phyloP scores from a whole-genome alignment of 2,113 vertebrate genomes.

The Orthonyx spaldingii region DNA sequence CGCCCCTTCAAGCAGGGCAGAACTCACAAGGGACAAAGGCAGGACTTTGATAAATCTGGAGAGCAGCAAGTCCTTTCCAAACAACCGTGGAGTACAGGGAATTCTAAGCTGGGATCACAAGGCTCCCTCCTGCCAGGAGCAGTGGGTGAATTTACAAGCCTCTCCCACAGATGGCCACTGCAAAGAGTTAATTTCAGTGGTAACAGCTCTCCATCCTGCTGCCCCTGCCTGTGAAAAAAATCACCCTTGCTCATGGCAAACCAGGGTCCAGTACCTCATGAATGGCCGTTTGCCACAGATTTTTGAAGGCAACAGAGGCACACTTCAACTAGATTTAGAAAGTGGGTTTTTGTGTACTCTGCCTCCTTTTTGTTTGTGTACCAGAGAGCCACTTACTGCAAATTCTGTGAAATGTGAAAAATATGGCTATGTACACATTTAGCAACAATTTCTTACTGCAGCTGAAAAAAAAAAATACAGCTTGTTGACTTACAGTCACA shows the following conservation, averaged over 20 bases:
- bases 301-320: background rate
- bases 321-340: background rate
- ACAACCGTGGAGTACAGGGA: background rate
- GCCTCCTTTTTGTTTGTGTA: background rate
- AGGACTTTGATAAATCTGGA: background rate
- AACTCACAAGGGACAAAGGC: background rate
- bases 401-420: background rate
- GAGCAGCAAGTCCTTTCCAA: background rate
- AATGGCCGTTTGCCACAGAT: background rate
- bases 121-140: background rate
- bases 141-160: background rate
- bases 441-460: background rate
- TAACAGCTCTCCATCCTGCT: background rate
- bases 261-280: background rate
- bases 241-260: background rate
- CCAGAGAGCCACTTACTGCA: background rate
- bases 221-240: background rate
- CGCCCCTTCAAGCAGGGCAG: background rate
- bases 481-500: background rate
- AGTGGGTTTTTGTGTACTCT: background rate
- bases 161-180: background rate
- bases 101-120: background rate
- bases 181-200: background rate
- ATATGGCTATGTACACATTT: background rate
- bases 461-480: background rate